Evolutionary conservation across 2,888 invertebrate species (phyloP), one percentile per base, ranked within the genome.

Genomic region (Ectemnius continuus): DNA sequence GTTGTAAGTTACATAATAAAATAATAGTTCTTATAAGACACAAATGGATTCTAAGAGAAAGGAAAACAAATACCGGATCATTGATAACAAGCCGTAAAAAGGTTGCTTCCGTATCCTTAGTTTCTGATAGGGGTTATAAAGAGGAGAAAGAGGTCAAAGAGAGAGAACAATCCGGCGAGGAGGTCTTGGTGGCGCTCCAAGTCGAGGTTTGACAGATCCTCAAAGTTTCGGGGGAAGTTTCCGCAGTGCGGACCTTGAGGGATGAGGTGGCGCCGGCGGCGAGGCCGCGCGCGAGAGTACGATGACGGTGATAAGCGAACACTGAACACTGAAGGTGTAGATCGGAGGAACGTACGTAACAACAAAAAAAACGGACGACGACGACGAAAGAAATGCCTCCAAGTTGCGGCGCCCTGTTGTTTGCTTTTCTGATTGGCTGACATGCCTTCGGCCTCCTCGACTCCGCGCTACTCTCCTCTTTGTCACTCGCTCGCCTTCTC

Each of bases 161-260:
- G 67, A 75, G 67, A 71, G 78, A 79, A 79, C 76, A 76, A 85
- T 83, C 75, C 70, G 64, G 68, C 70, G 68, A 64, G 70, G 67
- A 28, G 72, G 81, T 80, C 75, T 85, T 87, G 86, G 87, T 85
- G 64, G 60, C 61, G 60, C 61, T 87, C 87, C 87, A 86, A 86
- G 79, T 84, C 80, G 84, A 75, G 80, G 78, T 85, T 86, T 85
- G 86, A 87, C 85, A 84, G 83, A 85, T 86, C 82, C 81, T 66
- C 78, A 60, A 79, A 84, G 80, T 84, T 84, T 78, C 28, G 70
- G 61, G 61, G 70, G 64, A 77, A 79, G 69, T 73, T 79, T 77
- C 82, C 82, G 83, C 85, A 86, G 68, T 86, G 84, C 84, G 75
- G 80, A 16, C 14, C 16, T 14, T n/a, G 20, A 8, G 16, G 20